phyloP scores from a whole-genome alignment of 1,140 invertebrate genomes.

The Phortica variegata region DNA sequence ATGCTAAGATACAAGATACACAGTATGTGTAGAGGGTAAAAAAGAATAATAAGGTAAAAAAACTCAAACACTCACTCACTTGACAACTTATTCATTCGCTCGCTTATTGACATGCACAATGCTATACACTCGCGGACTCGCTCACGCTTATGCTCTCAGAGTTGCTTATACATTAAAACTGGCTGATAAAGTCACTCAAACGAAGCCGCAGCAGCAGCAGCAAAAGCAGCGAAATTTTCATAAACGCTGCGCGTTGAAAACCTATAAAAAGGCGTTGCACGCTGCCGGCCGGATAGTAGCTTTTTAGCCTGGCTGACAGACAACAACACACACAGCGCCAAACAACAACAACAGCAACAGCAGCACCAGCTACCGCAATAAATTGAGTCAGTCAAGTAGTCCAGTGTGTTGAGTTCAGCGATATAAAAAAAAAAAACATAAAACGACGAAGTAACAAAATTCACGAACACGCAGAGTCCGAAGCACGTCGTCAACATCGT shows the following conservation, averaged over 20 bases:
- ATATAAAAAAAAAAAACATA: no score
- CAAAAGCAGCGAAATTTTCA: neutral
- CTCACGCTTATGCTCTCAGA: neutral
- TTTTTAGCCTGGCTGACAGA: no score
- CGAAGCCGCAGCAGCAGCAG: neutral
- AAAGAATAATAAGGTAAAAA: neutral
- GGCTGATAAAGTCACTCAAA: neutral
- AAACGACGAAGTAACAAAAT: no score
- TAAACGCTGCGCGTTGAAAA: slow-evolving; percentile 20
- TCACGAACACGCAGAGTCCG: no score
- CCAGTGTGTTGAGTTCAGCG: no score
- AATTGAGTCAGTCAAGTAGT: neutral
- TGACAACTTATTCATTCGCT: no score
- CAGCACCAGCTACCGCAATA: neutral
- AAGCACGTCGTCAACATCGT: no score
- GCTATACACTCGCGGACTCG: neutral
- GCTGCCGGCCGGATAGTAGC: slow-evolving; percentile 47
- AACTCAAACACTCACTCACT: neutral
- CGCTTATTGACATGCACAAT: neutral
- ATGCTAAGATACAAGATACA: neutral
- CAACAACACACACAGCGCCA: slow-evolving; percentile 19
- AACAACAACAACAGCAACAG: slow-evolving; percentile 10
- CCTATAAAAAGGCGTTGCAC: slow-evolving; percentile 39
- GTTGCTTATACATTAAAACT: neutral
- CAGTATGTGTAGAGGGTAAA: neutral